Evolutionary conservation across 2,113 vertebrate genomes (phyloP), one percentile per base, ranked within the genome.

Genomic region (Equus quagga): DNA sequence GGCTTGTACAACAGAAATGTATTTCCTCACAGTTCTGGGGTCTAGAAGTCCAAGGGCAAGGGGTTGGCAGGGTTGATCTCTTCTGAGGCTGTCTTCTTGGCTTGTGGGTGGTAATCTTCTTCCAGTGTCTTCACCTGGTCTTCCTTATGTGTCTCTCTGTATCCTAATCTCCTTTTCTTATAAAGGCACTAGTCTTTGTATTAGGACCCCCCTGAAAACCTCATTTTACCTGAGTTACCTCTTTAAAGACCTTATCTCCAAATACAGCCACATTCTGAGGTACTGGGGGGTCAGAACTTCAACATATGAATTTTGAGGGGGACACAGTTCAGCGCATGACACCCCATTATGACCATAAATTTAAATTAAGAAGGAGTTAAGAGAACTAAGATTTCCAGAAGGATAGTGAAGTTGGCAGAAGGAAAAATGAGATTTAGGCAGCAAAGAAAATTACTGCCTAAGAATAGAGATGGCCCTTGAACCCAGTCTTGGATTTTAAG

Each of bases 341-440:
- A 62, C 14, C 7, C 9, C 17, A 8, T 60, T 91, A 73, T n/a
- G 31, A 0, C 2, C 56, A 72, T n/a, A 58, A 67, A 82, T 60
- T 3, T 79, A 92, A 92, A 89, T 83, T 64, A 65, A 94, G 9
- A 14, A 86, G 85, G 23, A 78, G 31, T 91, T 91, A 69, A 79
- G 49, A 89, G 44, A 95, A 75, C 31, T 86, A 89, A 92, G 4
- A 8, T 94, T 78, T 94, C 12, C 18, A 26, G 31, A 78, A 65
- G 49, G n/a, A 69, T 17, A 44, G 8, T 9, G 33, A 82, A 82
- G 44, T 24, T 93, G 26, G 24, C 31, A 46, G 18, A 82, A 89
- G 49, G 18, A 72, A 76, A 91, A 92, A 75, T 13, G 12, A 9
- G 31, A 65, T 4, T 49, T 49, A 67, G 11, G 18, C 0, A 33